Percentiles rank a stretch among this genome's conserved stretches.
These are phyloP conservation scores for Nycticorax nycticorax DNA, from an alignment of 2,113 vertebrate genomes.

Conservation along the genomic window DNA sequence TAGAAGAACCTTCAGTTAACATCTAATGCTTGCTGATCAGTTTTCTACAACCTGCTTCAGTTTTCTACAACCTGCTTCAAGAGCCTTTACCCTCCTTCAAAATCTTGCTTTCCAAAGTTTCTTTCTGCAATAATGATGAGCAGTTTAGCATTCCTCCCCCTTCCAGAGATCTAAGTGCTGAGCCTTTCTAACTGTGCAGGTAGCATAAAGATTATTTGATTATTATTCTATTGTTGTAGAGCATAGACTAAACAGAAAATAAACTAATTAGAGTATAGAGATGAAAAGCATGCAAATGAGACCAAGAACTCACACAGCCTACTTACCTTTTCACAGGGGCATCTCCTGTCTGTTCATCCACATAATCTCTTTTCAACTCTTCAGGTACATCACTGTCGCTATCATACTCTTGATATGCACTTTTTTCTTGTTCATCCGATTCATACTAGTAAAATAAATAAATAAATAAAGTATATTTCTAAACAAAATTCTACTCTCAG, in stretches of 20 bases:
- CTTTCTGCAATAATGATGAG: background rate
- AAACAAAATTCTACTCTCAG: background rate
- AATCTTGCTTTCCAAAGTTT: background rate
- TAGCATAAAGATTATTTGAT: background rate
- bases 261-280: background rate
- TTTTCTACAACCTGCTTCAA: background rate
- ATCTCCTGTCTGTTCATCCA: conserved; percentile 97
- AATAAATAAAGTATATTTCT: background rate
- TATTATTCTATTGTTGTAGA: background rate
- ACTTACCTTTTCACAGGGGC: conserved; percentile 88
- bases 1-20: background rate
- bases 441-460: conserved; percentile 85
- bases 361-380: conserved; percentile 94
- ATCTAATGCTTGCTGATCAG: background rate
- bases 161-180: background rate
- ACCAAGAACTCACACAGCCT: background rate
- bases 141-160: background rate
- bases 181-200: background rate
- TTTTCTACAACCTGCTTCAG: background rate
- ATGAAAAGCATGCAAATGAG: background rate
- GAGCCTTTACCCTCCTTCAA: background rate
- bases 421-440: conserved; percentile 96
- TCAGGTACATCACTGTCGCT: conserved; percentile 97
- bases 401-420: conserved; percentile 94
- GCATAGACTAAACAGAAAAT: background rate